These are phyloP conservation scores for Lepidocyrtinus sp. DNA, from an alignment of 2,888 invertebrate species.

Conservation along the genomic window DNA sequence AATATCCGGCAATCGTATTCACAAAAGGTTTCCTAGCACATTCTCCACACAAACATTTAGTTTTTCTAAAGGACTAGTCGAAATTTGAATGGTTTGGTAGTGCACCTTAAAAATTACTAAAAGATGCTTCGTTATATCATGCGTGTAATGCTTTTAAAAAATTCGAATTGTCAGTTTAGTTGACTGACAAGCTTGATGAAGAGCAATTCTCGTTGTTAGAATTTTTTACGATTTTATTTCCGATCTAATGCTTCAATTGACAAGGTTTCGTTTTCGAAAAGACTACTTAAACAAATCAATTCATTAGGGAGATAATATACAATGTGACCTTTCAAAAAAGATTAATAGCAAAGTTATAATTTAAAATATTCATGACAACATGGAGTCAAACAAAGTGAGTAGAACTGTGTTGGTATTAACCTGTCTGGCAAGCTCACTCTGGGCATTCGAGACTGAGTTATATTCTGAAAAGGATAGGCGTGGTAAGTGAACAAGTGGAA, in stretches of 20 bases:
- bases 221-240: background rate
- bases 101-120: background rate
- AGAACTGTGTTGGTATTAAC: slow-evolving; percentile 28
- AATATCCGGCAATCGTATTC: slow-evolving; percentile 29
- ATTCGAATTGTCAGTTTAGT: slow-evolving; percentile 28
- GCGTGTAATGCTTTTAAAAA: background rate
- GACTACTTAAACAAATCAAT: background rate
- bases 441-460: slow-evolving; percentile 52
- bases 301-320: background rate
- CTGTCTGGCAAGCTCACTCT: slow-evolving; percentile 26
- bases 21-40: background rate
- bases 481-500: slow-evolving; percentile 38
- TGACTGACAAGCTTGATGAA: slow-evolving; percentile 46
- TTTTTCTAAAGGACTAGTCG: background rate
- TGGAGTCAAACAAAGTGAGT: slow-evolving; percentile 39
- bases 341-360: background rate
- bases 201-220: slow-evolving; percentile 1
- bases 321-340: slow-evolving; percentile 34
- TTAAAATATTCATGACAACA: slow-evolving; percentile 14
- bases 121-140: background rate
- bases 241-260: too few relatives aligned
- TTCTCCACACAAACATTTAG: background rate
- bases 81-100: background rate
- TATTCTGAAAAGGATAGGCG: slow-evolving; percentile 62
- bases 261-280: too few relatives aligned